phyloP scores from a whole-genome alignment of 2,797 vertebrate genomes.

The Poeciliopsis infans region DNA sequence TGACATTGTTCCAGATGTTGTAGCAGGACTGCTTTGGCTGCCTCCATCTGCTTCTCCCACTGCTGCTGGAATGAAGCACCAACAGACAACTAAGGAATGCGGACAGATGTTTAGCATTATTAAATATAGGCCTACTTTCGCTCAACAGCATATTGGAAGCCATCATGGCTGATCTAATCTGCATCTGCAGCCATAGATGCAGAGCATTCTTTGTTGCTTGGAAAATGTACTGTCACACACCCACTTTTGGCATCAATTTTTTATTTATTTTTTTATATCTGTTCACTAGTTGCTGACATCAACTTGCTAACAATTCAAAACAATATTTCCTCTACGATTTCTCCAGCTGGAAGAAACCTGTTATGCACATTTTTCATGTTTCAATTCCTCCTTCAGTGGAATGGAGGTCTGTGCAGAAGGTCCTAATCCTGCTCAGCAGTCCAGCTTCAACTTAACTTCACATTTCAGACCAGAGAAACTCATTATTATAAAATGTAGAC shows the following conservation, averaged over 20 bases:
- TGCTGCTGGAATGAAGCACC: conserved; percentile 51
- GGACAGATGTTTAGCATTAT: conserved; percentile 66
- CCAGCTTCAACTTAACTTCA: not conserved
- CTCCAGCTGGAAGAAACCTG: not conserved
- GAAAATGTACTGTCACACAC: not conserved
- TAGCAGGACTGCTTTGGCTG: conserved; percentile 42
- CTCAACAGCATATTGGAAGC: conserved; percentile 28
- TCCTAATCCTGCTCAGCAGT: not conserved
- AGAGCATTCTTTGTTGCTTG: not conserved
- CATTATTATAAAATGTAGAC: not conserved
- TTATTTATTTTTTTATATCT: not conserved
- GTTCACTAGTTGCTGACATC: not conserved
- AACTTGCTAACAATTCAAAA: not conserved
- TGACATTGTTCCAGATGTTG: conserved; percentile 62
- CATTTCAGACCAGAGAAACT: not conserved
- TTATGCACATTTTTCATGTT: not conserved
- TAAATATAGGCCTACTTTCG: conserved; percentile 34
- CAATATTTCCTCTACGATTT: not conserved
- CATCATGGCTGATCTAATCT: conserved; percentile 22
- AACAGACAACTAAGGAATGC: conserved; percentile 59
- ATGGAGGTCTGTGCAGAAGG: not conserved
- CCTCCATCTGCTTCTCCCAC: conserved; percentile 41
- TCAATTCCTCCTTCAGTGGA: not conserved
- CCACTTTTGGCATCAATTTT: not conserved
- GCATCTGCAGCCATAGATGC: conserved; percentile 23